Evolutionary conservation across 64 coral and sea anemone species (phyloP), one percentile per base, ranked within the genome.

Genomic region (Montipora foliosa): DNA sequence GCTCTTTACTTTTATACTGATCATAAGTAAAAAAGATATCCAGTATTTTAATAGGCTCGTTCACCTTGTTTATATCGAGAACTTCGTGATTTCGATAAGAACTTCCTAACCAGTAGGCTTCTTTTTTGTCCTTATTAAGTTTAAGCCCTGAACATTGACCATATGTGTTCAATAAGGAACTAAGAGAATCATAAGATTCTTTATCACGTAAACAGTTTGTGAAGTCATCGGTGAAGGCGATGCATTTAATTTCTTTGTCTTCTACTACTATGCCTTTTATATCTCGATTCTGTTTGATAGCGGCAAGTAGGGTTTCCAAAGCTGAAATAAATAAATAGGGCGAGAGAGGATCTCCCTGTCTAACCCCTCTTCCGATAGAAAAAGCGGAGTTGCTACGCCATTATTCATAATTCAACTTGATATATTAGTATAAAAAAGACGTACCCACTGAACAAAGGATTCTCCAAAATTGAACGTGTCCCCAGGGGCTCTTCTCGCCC

Each of bases 301-400:
- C 29, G 29, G n/a, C 2, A 11, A 51, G 44, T 2, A 78, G 8
- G 49, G 76, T 29, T 78, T 85, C 22, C 15, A 85, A 37, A 60
- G 48, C 3, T 50, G 68, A n/a, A 11, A 85, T 29, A 85, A 85
- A 85, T 60, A 85, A 85, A 85, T 85, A 85, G 17, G 59, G 22
- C 17, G 57, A 85, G n/a, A 67, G 53, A 57, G 82, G 82, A 13
- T 85, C 58, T 19, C 82, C 82, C 29, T 85, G 82, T 57, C 81
- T 49, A 21, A 84, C 82, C 15, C 82, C 82, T 85, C 82, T 25
- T 16, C 49, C 49, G 1, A 85, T 49, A 1, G 29, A 17, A 64
- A 85, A 59, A 20, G 58, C 0, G 0, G 17, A 62, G 82, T 85
- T 24, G 24, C 24, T 24, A 24, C 24, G 0, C 24, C 24, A 24